Evolutionary conservation across 1,140 invertebrate genomes (phyloP).

Genomic region (Centruroides sculpturatus): DNA sequence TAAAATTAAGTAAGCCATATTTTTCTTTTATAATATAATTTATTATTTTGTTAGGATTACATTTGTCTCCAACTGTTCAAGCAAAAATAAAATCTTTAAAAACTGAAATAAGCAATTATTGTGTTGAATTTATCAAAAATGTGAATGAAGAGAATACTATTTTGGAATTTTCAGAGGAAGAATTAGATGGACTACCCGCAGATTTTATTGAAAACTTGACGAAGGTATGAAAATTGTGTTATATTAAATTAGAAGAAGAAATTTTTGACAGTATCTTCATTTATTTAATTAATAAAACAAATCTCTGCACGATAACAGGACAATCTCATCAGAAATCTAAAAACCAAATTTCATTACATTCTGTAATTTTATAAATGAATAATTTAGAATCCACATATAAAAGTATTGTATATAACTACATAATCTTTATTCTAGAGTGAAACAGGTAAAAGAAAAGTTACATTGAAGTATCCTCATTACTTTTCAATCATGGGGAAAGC

Average conservation of each 20-base stretch:
- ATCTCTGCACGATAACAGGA: too few species aligned
- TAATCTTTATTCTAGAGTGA: slow-evolving; percentile 23
- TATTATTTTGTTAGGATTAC: slow-evolving; percentile 27
- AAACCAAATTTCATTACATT: too few species aligned
- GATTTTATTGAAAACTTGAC: slow-evolving; percentile 33
- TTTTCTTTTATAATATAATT: too few species aligned
- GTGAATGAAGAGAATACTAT: slow-evolving; percentile 37
- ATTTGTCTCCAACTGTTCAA: slow-evolving; percentile 31
- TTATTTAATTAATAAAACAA: too few species aligned
- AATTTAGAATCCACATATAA: too few species aligned
- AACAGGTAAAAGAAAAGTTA: slow-evolving; percentile 32
- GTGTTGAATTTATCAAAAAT: slow-evolving; percentile 37
- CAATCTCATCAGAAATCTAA: too few species aligned
- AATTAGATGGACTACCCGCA: slow-evolving; percentile 33
- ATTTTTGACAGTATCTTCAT: too few species aligned
- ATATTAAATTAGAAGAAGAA: too few species aligned
- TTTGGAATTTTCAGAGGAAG: slow-evolving; percentile 33
- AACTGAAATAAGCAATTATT: slow-evolving; percentile 34
- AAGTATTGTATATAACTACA: too few species aligned
- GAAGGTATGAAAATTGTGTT: slow-evolving; percentile 22
- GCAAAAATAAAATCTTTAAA: slow-evolving; percentile 34
- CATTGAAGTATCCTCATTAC: slow-evolving; percentile 39
- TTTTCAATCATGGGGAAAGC: slow-evolving; percentile 39
- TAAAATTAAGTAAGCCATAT: too few species aligned
- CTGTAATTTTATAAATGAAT: too few species aligned